Conservation (phyloP, 2,888 invertebrate genomes). For the Heliconius cydno region DNA sequence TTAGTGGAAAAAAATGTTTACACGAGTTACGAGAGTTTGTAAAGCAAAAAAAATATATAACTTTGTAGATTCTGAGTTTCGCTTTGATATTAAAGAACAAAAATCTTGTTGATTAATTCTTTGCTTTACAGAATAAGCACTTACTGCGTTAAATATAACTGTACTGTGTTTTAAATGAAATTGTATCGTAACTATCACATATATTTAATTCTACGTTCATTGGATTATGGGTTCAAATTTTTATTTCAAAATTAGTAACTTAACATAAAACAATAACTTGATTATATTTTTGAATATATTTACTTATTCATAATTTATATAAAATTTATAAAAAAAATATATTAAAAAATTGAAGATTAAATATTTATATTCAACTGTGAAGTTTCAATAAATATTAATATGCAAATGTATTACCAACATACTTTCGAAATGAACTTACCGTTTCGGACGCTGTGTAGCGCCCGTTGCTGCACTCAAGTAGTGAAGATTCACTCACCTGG, state of each 20-base stretch:
- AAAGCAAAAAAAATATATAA: slow-evolving; percentile 59
- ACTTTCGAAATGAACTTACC: slow-evolving; percentile 66
- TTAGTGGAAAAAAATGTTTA: slow-evolving; percentile 56
- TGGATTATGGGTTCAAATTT: background rate
- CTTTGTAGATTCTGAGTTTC: slow-evolving; percentile 66
- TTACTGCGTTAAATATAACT: slow-evolving; percentile 27
- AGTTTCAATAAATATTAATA: background rate
- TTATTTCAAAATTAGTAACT: too few species aligned
- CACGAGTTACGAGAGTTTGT: slow-evolving; percentile 57
- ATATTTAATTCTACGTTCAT: background rate
- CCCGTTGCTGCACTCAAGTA: slow-evolving; percentile 83
- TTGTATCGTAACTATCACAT: background rate
- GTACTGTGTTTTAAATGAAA: background rate
- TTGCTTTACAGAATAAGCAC: slow-evolving; percentile 57
- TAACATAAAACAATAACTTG: too few species aligned
- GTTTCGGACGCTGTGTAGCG: slow-evolving; percentile 82
- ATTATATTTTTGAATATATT: too few species aligned
- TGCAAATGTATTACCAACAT: slow-evolving; percentile 38
- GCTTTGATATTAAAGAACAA: slow-evolving; percentile 71
- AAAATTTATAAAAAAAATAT: too few species aligned
- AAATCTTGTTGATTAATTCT: slow-evolving; percentile 75
- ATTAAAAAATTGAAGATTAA: background rate
- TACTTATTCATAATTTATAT: too few species aligned
- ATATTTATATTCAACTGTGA: background rate
- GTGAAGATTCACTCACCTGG: slow-evolving; percentile 83